Evolutionary conservation across 2,113 vertebrate genomes (phyloP).

Genomic region (Bambusicola thoracicus): DNA sequence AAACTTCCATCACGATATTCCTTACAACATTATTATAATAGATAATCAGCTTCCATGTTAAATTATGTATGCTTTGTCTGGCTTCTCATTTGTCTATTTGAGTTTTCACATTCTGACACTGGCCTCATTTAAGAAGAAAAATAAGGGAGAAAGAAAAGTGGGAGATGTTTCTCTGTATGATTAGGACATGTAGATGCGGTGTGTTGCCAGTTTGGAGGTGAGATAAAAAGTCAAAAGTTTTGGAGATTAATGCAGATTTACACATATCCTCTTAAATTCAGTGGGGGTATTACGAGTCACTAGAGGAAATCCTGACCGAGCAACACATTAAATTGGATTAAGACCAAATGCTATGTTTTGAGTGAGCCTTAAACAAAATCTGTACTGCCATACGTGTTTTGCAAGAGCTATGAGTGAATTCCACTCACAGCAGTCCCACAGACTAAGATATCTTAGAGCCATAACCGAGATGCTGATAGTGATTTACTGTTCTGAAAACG

Average conservation of each 20-base stretch:
- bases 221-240: not conserved
- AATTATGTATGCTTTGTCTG: not conserved
- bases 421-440: not conserved
- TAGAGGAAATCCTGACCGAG: constrained; percentile 55
- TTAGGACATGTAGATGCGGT: not conserved
- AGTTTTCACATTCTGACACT: not conserved
- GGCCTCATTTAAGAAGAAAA: not conserved
- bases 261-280: constrained; percentile 49
- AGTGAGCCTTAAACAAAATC: constrained; percentile 12
- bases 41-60: not conserved
- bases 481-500: not conserved
- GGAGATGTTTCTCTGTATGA: not conserved
- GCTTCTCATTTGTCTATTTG: not conserved
- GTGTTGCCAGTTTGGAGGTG: not conserved
- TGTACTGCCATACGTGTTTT: not conserved
- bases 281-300: constrained; percentile 44
- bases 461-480: not conserved
- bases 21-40: not conserved
- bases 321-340: constrained; percentile 45
- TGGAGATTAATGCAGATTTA: not conserved
- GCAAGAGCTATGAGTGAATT: not conserved
- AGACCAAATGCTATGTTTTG: constrained; percentile 45
- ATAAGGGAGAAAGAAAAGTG: not conserved
- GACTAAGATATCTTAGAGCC: not conserved
- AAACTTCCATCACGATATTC: not conserved